phyloP scores from a whole-genome alignment of 30 jellyfish, hydroid and myxozoan genomes.

The Pelagia noctiluca region DNA sequence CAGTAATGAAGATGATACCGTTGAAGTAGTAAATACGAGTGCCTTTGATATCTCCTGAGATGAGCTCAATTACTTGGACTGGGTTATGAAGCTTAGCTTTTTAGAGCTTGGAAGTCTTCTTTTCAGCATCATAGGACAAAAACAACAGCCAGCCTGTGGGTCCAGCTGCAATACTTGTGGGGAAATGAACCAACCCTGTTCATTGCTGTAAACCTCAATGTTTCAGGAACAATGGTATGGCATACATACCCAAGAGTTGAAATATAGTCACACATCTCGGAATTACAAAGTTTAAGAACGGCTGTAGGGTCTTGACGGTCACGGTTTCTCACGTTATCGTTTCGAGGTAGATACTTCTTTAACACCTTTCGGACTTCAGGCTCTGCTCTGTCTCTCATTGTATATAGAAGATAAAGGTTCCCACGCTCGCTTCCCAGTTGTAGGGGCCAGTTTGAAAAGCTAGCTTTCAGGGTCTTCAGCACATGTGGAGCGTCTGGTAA shows the following conservation, averaged over 20 bases:
- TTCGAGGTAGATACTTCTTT: no score
- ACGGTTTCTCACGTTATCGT: not conserved
- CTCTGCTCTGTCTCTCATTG: not conserved
- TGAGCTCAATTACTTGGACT: constrained; percentile 14
- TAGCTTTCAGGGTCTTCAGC: not conserved
- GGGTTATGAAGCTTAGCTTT: constrained; percentile 43
- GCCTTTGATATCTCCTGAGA: constrained; percentile 19
- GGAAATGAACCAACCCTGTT: not conserved
- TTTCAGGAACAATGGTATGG: not conserved
- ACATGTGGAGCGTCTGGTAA: not conserved
- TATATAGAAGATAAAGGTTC: not conserved
- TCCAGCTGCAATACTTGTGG: not conserved
- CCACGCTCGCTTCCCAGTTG: not conserved
- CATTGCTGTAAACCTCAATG: not conserved
- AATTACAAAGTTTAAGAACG: no score
- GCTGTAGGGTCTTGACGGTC: no score
- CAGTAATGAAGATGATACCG: constrained; percentile 4
- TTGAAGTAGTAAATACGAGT: not conserved
- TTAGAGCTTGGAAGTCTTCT: constrained; percentile 11
- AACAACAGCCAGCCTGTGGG: not conserved
- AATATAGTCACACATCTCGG: no score
- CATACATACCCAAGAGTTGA: no score
- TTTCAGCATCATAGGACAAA: not conserved
- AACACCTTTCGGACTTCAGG: no score
- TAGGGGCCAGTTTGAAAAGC: constrained; percentile 13